Evolutionary conservation across 2,888 invertebrate species (phyloP).

Genomic region (Chaetogeoica ovagalla): DNA sequence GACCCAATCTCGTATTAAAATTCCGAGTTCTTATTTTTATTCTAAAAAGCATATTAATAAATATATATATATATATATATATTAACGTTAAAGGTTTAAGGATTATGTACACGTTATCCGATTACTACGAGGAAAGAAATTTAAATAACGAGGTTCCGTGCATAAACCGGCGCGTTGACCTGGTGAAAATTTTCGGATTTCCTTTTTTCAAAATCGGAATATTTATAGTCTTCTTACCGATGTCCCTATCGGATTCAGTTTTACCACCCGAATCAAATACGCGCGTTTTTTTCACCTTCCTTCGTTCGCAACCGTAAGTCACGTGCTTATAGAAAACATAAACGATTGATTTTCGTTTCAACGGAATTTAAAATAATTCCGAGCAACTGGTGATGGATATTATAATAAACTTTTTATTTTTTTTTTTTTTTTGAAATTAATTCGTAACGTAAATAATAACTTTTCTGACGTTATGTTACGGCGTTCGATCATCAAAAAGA

Average conservation of each 20-base stretch:
- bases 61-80: background rate
- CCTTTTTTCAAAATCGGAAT: background rate
- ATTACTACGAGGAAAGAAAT: conserved; percentile 1
- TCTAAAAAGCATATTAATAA: background rate
- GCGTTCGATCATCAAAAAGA: too few relatives aligned
- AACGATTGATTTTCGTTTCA: background rate
- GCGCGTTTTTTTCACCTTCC: background rate
- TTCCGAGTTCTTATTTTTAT: background rate
- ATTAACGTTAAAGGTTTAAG: conserved; percentile 2
- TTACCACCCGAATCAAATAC: background rate
- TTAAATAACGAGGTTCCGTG: conserved; percentile 1
- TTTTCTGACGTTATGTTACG: too few relatives aligned
- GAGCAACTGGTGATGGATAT: background rate
- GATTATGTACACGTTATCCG: conserved; percentile 20
- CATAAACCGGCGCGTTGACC: background rate
- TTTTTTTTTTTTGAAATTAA: background rate
- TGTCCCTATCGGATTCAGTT: background rate
- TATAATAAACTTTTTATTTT: too few relatives aligned
- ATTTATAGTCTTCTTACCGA: background rate
- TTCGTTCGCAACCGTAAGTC: background rate
- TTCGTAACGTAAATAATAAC: too few relatives aligned
- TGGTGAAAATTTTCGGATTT: background rate
- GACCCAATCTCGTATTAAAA: background rate
- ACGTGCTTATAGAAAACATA: background rate
- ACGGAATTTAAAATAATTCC: background rate